phyloP scores from a whole-genome alignment of 1,140 invertebrate species.

The Tetraneura akinire region DNA sequence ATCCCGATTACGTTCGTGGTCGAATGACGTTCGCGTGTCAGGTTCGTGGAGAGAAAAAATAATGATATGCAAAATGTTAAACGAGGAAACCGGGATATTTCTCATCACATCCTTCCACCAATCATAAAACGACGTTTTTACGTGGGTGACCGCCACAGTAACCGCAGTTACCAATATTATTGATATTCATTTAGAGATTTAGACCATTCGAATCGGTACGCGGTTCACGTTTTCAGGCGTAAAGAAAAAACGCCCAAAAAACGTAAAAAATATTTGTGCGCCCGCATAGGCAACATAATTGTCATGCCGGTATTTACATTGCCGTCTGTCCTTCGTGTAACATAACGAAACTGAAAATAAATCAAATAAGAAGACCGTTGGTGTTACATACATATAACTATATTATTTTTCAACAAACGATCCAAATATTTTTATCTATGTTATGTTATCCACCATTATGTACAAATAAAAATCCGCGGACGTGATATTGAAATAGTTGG shows the following conservation, averaged over 20 bases:
- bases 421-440: no score
- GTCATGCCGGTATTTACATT: background rate
- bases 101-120: background rate
- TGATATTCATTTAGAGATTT: background rate
- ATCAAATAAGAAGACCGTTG: no score
- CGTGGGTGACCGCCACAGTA: background rate
- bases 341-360: no score
- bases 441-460: no score
- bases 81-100: background rate
- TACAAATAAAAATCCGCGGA: no score
- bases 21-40: slow-evolving; percentile 26
- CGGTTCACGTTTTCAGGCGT: no score
- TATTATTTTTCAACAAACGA: no score
- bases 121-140: no score
- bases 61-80: background rate
- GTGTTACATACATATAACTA: no score
- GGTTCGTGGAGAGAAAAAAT: background rate
- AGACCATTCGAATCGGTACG: background rate
- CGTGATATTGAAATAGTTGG: no score
- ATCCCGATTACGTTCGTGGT: slow-evolving; percentile 25
- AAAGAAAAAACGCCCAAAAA: no score
- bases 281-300: slow-evolving; percentile 20
- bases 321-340: background rate
- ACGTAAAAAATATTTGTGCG: no score
- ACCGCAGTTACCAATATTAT: background rate